Evolutionary conservation across 2,888 invertebrate genomes (phyloP), one percentile per base, ranked within the genome.

Genomic region (Phyllotreta cruciferae): DNA sequence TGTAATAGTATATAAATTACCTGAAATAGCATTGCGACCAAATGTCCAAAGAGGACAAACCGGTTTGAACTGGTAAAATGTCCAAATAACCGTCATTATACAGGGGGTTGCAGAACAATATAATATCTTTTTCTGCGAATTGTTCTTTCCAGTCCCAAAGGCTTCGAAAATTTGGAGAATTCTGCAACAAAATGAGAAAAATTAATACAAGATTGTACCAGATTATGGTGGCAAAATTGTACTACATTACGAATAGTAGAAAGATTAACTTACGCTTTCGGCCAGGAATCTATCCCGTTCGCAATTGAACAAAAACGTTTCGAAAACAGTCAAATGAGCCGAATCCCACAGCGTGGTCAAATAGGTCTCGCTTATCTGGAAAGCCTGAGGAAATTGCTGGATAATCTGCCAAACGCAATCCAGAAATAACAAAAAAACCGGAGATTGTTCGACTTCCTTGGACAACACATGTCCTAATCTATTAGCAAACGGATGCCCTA

Each of bases 121-220:
- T 84, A 62, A 90, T 89, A 77, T 96, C 94, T 62, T 89, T 88
- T 52, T 92, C 91, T 0, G 86, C 85, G 77, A 94, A 94, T 80
- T 95, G 95, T 75, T 92, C 90, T 62, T 88, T 86, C 95, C 95
- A 96, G 77, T 94, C 92, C 96, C 96, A 96, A 1, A 92, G 89
- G 3, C 92, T 91, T 4, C 93, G 84, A 49, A 90, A 81, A 8
- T 88, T 84, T 57, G 92, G 42, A 1, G 83, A 82, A 62, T 24
- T 1, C 69, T 66, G 64, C 66, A 50, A 37, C 63, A 60, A 55
- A 4, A n/a, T n/a, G n/a, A n/a, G n/a, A n/a, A n/a, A n/a, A n/a
- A n/a, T n/a, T n/a, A 66, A 13, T 3, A 37, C 10, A 35, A 37
- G 10, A 60, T 42, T 37, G 34, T 34, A 38, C 41, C 24, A 60